Base-by-base conservation (phyloP, 2,797 vertebrate species). In the Moxostoma hubbsi region DNA sequence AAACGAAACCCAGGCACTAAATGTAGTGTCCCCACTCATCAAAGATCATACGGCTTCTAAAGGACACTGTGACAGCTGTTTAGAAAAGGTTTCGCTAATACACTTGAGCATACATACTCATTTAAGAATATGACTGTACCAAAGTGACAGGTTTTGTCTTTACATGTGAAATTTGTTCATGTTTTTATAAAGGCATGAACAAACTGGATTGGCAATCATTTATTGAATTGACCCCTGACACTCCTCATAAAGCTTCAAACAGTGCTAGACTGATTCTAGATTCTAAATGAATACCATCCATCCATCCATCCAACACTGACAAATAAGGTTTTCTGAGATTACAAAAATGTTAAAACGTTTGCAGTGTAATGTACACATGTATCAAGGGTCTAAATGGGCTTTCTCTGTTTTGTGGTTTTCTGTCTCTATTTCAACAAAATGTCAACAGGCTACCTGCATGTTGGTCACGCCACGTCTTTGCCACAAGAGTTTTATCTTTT, bases 31-130 rank as follows among this genome's bases (percentile, higher is more conserved):
- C 64, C 55, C 69, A 47, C 67, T 79, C 82, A 80, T 80, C 55
- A 82, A 58, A 81, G 69, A 80, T 83, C 83, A 86, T 75, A 72
- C 13, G 63, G 73, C 73, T 83, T 74, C 80, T 86, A 81, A 66
- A 77, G 75, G 74, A 84, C 59, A 64, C 68, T 73, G 55, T 81
- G 84, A 87, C 86, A 89, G 91, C 88, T 91, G 90, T 88, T 89
- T 81, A 84, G 83, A 65, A 84, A 69, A 82, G 64, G 69, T 69
- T 43, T 46, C 50, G 45, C 18, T 73, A 50, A 51, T 70, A 75
- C 61, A 58, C 49, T 11, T 5, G 4, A 50, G 81, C 46, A 57
- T 64, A 70, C 46, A 18, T 12, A 49, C 47, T 66, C 47, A 61
- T 16, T 47, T 15, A 66, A 6, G 57, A 49, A 57, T 49, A 79